phyloP scores from a whole-genome alignment of 2,888 invertebrate species.

The Leucophenga maculata region DNA sequence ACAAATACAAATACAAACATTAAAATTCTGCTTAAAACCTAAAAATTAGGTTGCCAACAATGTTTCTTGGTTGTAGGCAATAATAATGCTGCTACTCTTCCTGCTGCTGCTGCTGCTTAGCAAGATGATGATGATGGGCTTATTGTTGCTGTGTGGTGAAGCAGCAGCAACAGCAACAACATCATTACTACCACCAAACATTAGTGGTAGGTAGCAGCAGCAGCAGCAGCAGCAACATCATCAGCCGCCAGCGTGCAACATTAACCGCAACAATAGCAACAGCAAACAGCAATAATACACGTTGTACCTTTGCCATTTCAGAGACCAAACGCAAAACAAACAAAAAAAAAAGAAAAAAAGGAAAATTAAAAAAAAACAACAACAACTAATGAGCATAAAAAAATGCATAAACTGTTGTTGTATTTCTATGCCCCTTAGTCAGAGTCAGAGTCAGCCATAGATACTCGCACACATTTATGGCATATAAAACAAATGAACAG shows the following conservation, averaged over 20 bases:
- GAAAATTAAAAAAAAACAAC: too few relatives aligned
- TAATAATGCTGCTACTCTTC: background rate
- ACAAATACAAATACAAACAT: too few relatives aligned
- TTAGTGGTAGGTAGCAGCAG: slow-evolving; percentile 9
- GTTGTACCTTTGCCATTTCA: slow-evolving; percentile 50
- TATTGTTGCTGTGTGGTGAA: slow-evolving; percentile 16
- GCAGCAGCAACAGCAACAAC: slow-evolving; percentile 33
- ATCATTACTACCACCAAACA: too few relatives aligned
- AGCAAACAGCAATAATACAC: slow-evolving; percentile 30
- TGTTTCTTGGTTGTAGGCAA: background rate
- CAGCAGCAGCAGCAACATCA: slow-evolving; percentile 26
- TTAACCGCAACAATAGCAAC: slow-evolving; percentile 17
- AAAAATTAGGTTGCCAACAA: slow-evolving; percentile 53
- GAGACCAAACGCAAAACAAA: slow-evolving; percentile 34
- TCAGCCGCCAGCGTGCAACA: slow-evolving; percentile 27
- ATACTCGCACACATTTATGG: slow-evolving; percentile 12
- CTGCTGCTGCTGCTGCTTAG: background rate
- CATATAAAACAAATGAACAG: slow-evolving; percentile 16
- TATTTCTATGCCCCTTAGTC: slow-evolving; percentile 24
- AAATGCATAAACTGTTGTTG: slow-evolving; percentile 50
- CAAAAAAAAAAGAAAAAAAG: slow-evolving; percentile 29
- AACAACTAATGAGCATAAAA: slow-evolving; percentile 45
- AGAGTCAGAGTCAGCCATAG: slow-evolving; percentile 17
- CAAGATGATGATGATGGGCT: background rate
- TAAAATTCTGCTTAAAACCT: slow-evolving; percentile 50